Evolutionary conservation across 1,140 invertebrate species (phyloP), one percentile per base, ranked within the genome.

Genomic region (Drosophila gunungcola): DNA sequence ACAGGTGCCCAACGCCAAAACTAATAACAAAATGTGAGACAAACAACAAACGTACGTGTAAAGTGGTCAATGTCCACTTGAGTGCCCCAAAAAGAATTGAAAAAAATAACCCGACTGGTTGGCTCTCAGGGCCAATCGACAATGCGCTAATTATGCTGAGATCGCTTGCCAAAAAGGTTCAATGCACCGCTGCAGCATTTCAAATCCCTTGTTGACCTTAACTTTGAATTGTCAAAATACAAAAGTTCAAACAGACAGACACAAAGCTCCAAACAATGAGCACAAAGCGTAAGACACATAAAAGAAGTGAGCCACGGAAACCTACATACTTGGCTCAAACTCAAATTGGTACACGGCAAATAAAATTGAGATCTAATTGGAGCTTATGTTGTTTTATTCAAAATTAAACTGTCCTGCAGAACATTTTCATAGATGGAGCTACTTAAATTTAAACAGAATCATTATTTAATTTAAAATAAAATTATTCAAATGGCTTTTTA

Each of bases 121-220:
- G 57, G 68, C 42, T 62, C 65, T 82, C 83, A 88, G 58, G 84
- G 83, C 72, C 83, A 79, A 69, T 69, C 58, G 65, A 70, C 72
- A 75, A 89, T 88, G 75, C 84, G 84, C 80, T 88, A 88, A 88
- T 88, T 88, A 88, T 89, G 79, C 67, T 80, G 65, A 65, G 54
- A 48, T 73, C 49, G 53, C 72, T 69, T 49, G 73, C 49, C 64
- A 63, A 68, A 80, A 62, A 58, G 68, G 82, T 86, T 86, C 82
- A 86, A 78, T 88, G 82, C 82, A 86, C 82, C 70, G 70, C 58
- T 89, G 84, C 84, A 88, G 84, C 84, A 89, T 88, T 88, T 89
- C 80, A 88, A 88, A 88, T 89, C 84, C 84, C 84, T 89, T 80
- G 84, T 88, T 89, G 84, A 88, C 84, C 84, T 88, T 88, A 88